These are phyloP conservation scores for Microcebus jonahi DNA, from an alignment of 2,113 vertebrate species.

Conservation along the genomic window DNA sequence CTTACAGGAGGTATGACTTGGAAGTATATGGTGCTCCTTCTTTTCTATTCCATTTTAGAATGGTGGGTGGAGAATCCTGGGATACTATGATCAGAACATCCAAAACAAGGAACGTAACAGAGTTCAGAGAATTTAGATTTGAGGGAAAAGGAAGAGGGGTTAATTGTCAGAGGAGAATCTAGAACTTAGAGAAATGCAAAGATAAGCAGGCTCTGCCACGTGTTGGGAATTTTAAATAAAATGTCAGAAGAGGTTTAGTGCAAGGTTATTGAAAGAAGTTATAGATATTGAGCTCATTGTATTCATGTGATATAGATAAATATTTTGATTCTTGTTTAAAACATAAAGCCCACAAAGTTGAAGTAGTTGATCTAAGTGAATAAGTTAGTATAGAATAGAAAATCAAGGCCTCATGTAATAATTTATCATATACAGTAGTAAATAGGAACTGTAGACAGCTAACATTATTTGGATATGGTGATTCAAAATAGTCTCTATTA, in stretches of 20 bases:
- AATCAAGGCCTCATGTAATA: background rate
- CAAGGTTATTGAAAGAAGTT: background rate
- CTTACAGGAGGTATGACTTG: constrained; percentile 93
- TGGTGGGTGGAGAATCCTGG: background rate
- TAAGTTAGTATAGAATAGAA: background rate
- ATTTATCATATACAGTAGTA: background rate
- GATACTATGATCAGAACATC: background rate
- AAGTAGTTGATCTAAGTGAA: background rate
- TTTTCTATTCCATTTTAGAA: constrained; percentile 21
- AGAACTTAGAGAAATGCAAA: background rate
- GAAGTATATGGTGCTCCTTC: accelerated
- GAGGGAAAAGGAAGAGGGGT: background rate
- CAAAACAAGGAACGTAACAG: background rate
- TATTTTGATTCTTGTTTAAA: background rate
- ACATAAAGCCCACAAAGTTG: background rate
- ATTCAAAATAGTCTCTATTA: background rate
- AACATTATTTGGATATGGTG: background rate
- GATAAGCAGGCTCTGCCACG: background rate
- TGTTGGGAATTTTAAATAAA: constrained; percentile 33
- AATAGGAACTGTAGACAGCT: background rate
- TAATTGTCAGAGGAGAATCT: background rate
- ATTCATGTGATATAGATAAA: background rate
- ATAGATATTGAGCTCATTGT: background rate
- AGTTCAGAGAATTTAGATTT: background rate
- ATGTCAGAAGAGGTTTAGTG: background rate